Base-by-base conservation (phyloP, 2,888 invertebrate species). In the Glomeris marginata region DNA sequence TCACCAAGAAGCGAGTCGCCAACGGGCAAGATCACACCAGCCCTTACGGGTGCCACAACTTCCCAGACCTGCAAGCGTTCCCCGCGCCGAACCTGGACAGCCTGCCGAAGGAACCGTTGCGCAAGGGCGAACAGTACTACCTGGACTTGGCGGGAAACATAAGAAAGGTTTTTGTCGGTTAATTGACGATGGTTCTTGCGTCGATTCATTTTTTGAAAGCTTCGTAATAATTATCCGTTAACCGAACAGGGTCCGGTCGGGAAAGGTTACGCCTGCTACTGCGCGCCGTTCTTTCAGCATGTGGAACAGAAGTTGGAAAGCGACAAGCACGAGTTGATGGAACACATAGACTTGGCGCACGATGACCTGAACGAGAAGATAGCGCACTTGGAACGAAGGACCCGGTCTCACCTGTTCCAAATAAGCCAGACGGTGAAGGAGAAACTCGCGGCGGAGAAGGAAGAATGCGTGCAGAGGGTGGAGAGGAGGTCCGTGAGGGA, bases 91-190 rank as follows among this genome's bases (percentile, higher is more conserved):
- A 84, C 60, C 69, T 88, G 54, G 84, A 85, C 67, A 84, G 86
- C 47, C 69, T 90, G 55, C 90, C 90, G 56, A 76, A 81, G 64
- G 87, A 88, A 66, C 88, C 88, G 0, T 69, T 90, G 18, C 76
- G 76, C 59, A 79, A 81, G 61, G 94, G 92, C 53, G 88, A 91
- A 68, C 91, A 92, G 66, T 94, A 94, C 67, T 95, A 83, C 67
- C 72, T 92, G 58, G 94, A 94, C 66, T 74, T 95, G 57, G 91
- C 90, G 13, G 94, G 94, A 1, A 91, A 92, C 63, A 86, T 94
- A 54, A 80, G 87, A 59, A 92, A 94, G 69, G 74, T 74, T 58
- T n/a, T n/a, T n/a, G n/a, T n/a, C n/a, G n/a, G n/a, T n/a, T n/a
- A n/a, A n/a, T n/a, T 35, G 50, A 20, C 37, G 40, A 11, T 42